Evolutionary conservation across 2,113 vertebrate species (phyloP).

Genomic region (Rhadina sibilatrix): DNA sequence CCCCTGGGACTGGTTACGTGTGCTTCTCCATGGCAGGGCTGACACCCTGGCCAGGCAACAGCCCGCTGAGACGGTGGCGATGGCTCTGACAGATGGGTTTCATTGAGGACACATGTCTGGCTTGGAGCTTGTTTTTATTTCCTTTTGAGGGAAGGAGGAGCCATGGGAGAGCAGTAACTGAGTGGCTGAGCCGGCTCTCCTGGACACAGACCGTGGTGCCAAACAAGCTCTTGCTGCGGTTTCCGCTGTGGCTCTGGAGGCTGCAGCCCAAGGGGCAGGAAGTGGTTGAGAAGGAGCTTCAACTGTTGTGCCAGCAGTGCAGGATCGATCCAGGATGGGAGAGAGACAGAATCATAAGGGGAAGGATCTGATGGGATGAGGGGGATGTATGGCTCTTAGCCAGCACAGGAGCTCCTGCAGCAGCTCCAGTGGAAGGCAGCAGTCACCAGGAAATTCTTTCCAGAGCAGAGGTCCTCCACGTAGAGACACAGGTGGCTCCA

Average conservation of each 20-base stretch:
- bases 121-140: slow-evolving; percentile 33
- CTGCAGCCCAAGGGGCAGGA: slow-evolving; percentile 6
- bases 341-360: neutral
- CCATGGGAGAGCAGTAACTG: neutral
- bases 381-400: neutral
- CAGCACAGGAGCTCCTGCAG: neutral
- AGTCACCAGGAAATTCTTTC: neutral
- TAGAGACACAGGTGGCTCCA: neutral
- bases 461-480: neutral
- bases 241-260: neutral
- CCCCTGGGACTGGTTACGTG: neutral
- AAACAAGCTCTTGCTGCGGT: neutral
- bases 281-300: neutral
- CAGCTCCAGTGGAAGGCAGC: neutral
- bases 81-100: slow-evolving; percentile 37
- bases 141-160: slow-evolving; percentile 39
- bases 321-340: neutral
- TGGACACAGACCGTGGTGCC: neutral
- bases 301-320: neutral
- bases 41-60: neutral
- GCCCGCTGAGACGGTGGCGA: accelerated
- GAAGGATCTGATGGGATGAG: neutral
- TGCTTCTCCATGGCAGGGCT: neutral
- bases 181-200: neutral
- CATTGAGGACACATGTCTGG: slow-evolving; percentile 26